These are phyloP conservation scores for Gibbula magus DNA, from an alignment of 2,888 invertebrate species.

Conservation along the genomic window DNA sequence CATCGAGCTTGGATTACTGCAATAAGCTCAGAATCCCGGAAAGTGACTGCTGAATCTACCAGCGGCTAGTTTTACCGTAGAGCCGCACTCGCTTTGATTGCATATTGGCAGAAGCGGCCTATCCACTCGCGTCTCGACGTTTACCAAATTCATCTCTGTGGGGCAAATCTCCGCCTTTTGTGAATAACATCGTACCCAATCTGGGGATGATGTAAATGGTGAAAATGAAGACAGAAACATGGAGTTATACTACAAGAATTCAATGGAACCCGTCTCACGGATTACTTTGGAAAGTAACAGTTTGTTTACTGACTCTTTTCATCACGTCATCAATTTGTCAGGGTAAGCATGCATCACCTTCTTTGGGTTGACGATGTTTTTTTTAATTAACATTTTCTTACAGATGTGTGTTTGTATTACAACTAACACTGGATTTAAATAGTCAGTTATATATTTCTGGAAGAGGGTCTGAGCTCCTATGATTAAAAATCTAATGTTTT, in stretches of 20 bases:
- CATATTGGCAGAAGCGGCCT: no score
- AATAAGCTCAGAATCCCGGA: not conserved
- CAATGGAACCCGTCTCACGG: not conserved
- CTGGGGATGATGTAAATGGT: conserved; percentile 10
- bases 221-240: conserved; percentile 6
- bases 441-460: no score
- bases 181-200: conserved; percentile 1
- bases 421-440: no score
- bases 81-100: no score
- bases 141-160: not conserved
- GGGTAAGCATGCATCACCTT: not conserved
- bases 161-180: not conserved
- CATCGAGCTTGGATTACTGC: not conserved
- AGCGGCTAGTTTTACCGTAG: no score
- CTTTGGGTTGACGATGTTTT: not conserved
- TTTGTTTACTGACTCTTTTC: not conserved
- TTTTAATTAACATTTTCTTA: not conserved
- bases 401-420: no score
- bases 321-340: not conserved
- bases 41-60: no score
- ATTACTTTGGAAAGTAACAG: not conserved
- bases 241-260: conserved; percentile 4
- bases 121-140: no score
- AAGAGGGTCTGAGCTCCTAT: no score
- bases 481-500: no score